Evolutionary conservation across 2,888 invertebrate genomes (phyloP), one percentile per base, ranked within the genome.

Genomic region (Shargacucullia verbasci): DNA sequence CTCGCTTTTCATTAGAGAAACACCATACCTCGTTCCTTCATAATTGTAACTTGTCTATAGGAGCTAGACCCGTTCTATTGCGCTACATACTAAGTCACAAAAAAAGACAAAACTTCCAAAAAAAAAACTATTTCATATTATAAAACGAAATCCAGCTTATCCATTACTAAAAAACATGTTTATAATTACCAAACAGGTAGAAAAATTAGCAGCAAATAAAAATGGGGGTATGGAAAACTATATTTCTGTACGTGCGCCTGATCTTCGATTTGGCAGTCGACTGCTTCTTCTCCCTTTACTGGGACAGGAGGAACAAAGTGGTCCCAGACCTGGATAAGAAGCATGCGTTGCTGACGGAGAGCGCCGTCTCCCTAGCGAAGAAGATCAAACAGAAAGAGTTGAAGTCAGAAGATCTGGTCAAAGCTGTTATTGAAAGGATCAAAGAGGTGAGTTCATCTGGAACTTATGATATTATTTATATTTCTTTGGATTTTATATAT

Each of bases 351-450:
- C 76, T 94, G 8, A 76, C 87, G 0, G 95, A 96, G 75, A 97
- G 97, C 82, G 97, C 96, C 2, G 89, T 94, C 0, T 88, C 95
- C 10, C 82, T 97, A 62, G 97, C 97, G 0, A 88, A 89, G 75
- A 95, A 95, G 88, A 97, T 97, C 27, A 95, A 95, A 82, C 65
- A 83, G 10, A 94, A 94, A 50, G 91, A 96, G 78, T 64, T 97
- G n/a, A 95, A 95, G 45, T 95, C 96, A 0, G 96, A 96, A 83
- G 95, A 96, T 68, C 94, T 98, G 15, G 97, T 98, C 0, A 91
- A 91, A 65, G 95, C 96, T 2, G 97, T 96, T 79, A 97, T 97
- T 60, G 95, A 96, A 20, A 95, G 98, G 73, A 97, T 98, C 40
- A 95, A 96, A 72, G 95, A 96, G 88, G 95, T 97, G 35, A 70